phyloP scores from a whole-genome alignment of 2,797 vertebrate genomes.

The Glossophaga mutica region DNA sequence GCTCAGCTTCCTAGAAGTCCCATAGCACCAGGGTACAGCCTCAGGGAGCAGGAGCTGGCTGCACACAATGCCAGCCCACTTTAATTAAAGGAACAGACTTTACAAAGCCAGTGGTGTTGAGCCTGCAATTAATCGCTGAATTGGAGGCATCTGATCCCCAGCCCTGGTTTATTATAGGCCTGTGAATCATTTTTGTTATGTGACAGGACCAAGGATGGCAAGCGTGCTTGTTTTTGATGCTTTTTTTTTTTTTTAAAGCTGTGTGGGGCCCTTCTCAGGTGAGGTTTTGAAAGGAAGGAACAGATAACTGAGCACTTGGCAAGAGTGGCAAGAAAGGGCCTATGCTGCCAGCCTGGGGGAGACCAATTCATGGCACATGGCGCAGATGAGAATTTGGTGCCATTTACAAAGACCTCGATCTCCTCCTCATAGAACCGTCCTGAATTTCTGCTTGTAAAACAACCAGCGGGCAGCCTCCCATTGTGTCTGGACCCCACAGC shows the following conservation, averaged over 20 bases:
- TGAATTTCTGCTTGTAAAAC: not conserved
- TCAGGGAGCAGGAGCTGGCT: not conserved
- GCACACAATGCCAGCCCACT: not conserved
- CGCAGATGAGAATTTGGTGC: fast-evolving
- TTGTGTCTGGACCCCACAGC: fast-evolving
- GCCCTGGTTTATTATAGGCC: not conserved
- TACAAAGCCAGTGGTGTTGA: not conserved
- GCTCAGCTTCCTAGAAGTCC: not conserved
- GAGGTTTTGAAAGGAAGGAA: not conserved
- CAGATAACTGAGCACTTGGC: fast-evolving
- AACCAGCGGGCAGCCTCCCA: not conserved
- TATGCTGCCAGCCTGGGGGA: fast-evolving
- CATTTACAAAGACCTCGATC: fast-evolving
- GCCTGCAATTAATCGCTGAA: not conserved
- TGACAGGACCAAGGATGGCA: not conserved
- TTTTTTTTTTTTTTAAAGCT: not conserved
- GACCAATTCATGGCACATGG: too few relatives aligned
- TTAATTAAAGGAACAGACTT: not conserved
- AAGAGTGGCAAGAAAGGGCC: not conserved
- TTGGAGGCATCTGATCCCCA: not conserved
- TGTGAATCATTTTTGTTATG: not conserved
- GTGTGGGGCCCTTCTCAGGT: not conserved
- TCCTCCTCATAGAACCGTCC: not conserved
- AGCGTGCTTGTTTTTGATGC: fast-evolving
- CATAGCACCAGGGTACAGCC: not conserved